Base-by-base conservation (phyloP, 2,888 invertebrate species). In the Philopedon plagiatum region DNA sequence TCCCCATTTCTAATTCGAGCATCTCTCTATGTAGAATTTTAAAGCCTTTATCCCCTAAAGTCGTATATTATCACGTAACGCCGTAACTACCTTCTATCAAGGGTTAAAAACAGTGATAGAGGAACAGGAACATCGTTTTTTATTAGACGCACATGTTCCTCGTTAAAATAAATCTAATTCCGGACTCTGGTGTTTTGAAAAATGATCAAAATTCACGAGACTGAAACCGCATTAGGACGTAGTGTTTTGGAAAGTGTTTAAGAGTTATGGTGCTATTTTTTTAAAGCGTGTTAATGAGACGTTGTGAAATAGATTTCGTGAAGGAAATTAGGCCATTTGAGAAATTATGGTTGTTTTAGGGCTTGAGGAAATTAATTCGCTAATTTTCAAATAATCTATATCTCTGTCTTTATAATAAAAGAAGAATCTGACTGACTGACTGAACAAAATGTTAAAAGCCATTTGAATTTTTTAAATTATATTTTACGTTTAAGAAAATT, bases 121-220 rank as follows among this genome's bases (percentile, higher is more conserved):
- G 67, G 67, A 67, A 69, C 56, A 60, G 73, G 64, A 73, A 73
- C 64, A 73, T 15, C 63, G 46, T 73, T 73, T 67, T 71, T 69
- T 73, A 72, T 62, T 62, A 58, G 70, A 11, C 23, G 56, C 72
- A 67, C 57, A 67, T 72, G 72, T 67, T 57, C 18, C 49, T 49
- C 11, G 67, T 72, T 67, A 67, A 54, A 62, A 57, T 72, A 72
- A 72, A 72, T 72, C 72, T 67, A 72, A 72, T 72, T 72, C 32
- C 21, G 23, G 23, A 65, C 46, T n/a, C n/a, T 15, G 8, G 46
- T 58, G 67, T 41, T 62, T 66, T 66, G 62, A 69, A 39, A 54
- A 63, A 72, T 63, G 61, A 67, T 56, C 29, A 44, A 37, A 29
- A 63, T 51, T 67, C 72, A 71, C 71, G 71, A 54, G 54, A 64